phyloP scores from a whole-genome alignment of 1,140 invertebrate species.

The Leucophenga varia region DNA sequence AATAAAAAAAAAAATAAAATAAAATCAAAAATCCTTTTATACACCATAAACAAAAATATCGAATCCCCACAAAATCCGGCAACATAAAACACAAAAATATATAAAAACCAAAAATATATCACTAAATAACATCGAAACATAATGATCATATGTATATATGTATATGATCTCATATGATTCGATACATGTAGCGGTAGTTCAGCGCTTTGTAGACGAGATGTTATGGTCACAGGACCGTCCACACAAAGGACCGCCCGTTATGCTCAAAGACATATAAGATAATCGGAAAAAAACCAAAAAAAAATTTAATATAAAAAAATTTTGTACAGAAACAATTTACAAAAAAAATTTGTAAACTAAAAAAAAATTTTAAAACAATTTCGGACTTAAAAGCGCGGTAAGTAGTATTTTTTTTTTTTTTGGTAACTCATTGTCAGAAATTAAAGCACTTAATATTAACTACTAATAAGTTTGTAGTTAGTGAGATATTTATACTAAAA shows the following conservation, averaged over 20 bases:
- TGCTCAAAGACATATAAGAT: conserved; percentile 44
- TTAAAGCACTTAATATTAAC: conserved; percentile 22
- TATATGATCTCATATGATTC: no score
- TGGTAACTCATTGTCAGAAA: conserved; percentile 20
- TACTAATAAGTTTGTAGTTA: no score
- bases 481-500: no score
- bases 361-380: conserved; percentile 11
- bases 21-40: conserved; percentile 14
- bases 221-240: conserved; percentile 53
- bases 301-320: no score
- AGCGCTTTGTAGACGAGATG: conserved; percentile 57
- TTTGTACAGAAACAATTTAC: conserved; percentile 10
- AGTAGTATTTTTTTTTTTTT: no score
- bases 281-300: conserved; percentile 21
- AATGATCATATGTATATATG: no score
- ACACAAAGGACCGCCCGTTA: conserved; percentile 38
- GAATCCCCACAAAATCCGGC: no score
- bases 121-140: no score
- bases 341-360: conserved; percentile 37
- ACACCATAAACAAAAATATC: conserved; percentile 3
- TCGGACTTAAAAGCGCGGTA: no score
- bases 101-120: conserved; percentile 18
- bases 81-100: conserved; percentile 17
- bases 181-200: conserved; percentile 55
- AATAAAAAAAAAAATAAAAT: conserved; percentile 18